These are phyloP conservation scores for Amblyjoppa fuscipennis DNA, from an alignment of 2,888 invertebrate species.

Conservation along the genomic window DNA sequence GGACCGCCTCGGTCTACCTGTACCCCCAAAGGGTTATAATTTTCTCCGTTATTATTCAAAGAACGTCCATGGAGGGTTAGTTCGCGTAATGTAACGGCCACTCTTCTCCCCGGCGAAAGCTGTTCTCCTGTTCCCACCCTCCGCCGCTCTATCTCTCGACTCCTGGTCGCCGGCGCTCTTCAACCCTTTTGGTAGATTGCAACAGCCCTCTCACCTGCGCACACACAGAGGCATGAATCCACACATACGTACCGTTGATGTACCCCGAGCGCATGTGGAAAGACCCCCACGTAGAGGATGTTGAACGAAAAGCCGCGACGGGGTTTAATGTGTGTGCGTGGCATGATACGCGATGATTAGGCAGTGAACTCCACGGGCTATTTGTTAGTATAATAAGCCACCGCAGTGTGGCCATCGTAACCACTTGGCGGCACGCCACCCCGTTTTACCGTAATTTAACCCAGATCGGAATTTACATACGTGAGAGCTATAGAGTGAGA, in stretches of 20 bases:
- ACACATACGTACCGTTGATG: slow-evolving; percentile 1
- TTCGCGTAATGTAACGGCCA: slow-evolving; percentile 66
- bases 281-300: slow-evolving; percentile 9
- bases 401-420: slow-evolving; percentile 83
- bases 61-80: slow-evolving; percentile 66
- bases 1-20: slow-evolving; percentile 35
- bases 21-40: slow-evolving; percentile 64
- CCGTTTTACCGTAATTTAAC: slow-evolving; percentile 84
- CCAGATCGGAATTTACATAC: slow-evolving; percentile 84
- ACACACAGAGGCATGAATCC: neutral
- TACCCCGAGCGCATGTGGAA: slow-evolving; percentile 41
- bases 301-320: slow-evolving; percentile 20
- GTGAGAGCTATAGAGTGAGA: slow-evolving; percentile 69
- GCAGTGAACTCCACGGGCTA: slow-evolving; percentile 83
- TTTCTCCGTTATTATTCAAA: slow-evolving; percentile 69
- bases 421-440: slow-evolving; percentile 84
- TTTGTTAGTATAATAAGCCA: slow-evolving; percentile 85
- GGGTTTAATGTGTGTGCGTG: slow-evolving; percentile 74
- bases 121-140: slow-evolving; percentile 14
- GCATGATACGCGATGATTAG: slow-evolving; percentile 85
- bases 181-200: slow-evolving; percentile 10
- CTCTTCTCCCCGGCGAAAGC: slow-evolving; percentile 49
- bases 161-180: slow-evolving; percentile 37
- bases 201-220: slow-evolving; percentile 42
- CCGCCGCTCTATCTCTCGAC: slow-evolving; percentile 45